Base-by-base conservation (phyloP, 2,888 invertebrate species). In the Watsonalla cultraria region DNA sequence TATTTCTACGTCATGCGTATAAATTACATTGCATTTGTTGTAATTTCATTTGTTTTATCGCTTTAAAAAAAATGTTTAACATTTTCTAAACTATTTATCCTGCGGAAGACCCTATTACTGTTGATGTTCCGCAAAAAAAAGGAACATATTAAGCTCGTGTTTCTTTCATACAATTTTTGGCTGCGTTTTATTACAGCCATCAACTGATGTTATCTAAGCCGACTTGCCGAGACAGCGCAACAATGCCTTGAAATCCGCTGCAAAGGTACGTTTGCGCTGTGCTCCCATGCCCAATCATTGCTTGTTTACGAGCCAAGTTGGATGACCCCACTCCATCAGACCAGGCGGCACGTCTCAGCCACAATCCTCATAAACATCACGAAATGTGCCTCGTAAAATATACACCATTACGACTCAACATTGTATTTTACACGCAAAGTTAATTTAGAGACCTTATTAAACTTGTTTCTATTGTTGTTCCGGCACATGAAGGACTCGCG, bases 221-320 rank as follows among this genome's bases (percentile, higher is more conserved):
- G 37, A 37, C 15, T 39, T 37, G 13, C 15, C 8, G 11, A 13
- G 48, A 47, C 14, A 15, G 14, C 11, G 37, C 53, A 59, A 65
- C 61, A 58, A 54, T 65, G 66, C 67, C 62, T 56, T 51, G 49
- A 66, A 65, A 69, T 72, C 67, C 65, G 70, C 73, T 76, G 69
- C 67, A 63, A 63, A 72, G 75, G 70, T 72, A 78, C 74, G 74
- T 73, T 74, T 70, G 51, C 58, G 64, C 64, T 67, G 70, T 56
- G 54, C 54, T 57, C 46, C 56, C 60, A 58, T 60, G 61, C 54
- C 57, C 65, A 70, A 71, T 61, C 63, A 62, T 58, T 64, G 65
- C 68, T 71, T 72, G 76, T 79, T 82, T 81, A 83, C 74, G 70
- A 68, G 64, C 63, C 59, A 81, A 82, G 81, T 80, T 78, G 72